Base-by-base conservation (phyloP, 23 tunicate species). In the Ciona savignyi region DNA sequence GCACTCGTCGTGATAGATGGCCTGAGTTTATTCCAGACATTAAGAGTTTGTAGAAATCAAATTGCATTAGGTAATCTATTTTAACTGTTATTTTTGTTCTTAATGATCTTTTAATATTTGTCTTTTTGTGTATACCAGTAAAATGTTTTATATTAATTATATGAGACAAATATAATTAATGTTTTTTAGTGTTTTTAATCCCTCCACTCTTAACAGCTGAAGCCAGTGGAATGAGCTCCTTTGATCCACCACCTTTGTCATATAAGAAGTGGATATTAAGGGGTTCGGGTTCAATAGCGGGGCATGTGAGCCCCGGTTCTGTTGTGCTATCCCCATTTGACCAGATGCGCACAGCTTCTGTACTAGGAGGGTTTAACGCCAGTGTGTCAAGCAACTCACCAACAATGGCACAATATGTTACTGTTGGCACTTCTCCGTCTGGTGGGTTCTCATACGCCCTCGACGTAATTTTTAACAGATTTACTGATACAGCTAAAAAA, bases 241-340 rank as follows among this genome's bases (percentile, higher is more conserved):
- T 69, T 1, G 93, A 86, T 51, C 93, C 93, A 2, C 93, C 93
- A 21, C 93, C 93, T 0, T 48, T 89, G 29, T 70, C 96, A 20
- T 89, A 68, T 35, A 79, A 78, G 33, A 89, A 89, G 70, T 89
- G 88, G 89, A 66, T 64, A 21, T 81, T 89, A 29, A 48, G 72
- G 22, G 88, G 88, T 1, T 79, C 73, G 25, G 85, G 83, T 20
- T 63, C 60, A 23, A 42, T 78, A 2, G 28, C 67, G 9, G 32
- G 83, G 1, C 84, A 77, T 62, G 30, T 78, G 24, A 78, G 77
- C 30, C 63, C 68, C 1, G 88, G 84, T 27, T 49, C 83, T 21
- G 23, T 75, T 29, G 28, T 77, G 6, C 75, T 73, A 2, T 48
- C 81, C 19, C 80, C 96, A 3, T 89, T 89, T 32, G 84, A 89